Conservation (phyloP, 2,113 vertebrate genomes). For the Ranitomeya variabilis region DNA sequence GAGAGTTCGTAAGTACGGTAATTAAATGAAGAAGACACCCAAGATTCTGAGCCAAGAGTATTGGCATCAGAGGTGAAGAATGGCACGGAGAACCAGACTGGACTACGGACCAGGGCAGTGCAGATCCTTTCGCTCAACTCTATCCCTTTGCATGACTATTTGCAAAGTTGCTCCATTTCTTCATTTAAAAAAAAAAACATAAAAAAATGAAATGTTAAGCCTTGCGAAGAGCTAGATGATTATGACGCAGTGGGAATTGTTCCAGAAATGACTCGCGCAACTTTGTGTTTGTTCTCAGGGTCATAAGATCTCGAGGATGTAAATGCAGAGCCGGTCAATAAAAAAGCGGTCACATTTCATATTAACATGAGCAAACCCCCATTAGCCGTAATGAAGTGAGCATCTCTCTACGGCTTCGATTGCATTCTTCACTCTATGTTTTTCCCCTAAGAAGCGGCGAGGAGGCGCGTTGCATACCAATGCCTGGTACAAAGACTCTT, state of each 20-base stretch:
- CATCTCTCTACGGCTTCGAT: background rate
- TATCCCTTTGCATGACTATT: too few species aligned
- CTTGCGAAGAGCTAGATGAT: background rate
- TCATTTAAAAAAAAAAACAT: background rate
- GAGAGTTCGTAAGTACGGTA: too few species aligned
- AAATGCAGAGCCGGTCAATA: slow-evolving; percentile 10
- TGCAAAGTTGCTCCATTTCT: too few species aligned
- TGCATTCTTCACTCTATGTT: slow-evolving; percentile 34
- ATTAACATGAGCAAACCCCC: slow-evolving; percentile 30
- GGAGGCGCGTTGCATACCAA: slow-evolving; percentile 41
- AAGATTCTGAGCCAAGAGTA: too few species aligned
- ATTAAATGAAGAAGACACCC: too few species aligned
- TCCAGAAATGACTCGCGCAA: background rate
- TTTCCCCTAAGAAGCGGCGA: slow-evolving; percentile 28
- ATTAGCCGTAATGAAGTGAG: slow-evolving; percentile 47
- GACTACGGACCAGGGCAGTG: too few species aligned
- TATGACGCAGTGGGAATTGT: background rate
- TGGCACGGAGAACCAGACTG: too few species aligned
- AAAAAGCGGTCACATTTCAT: slow-evolving; percentile 18
- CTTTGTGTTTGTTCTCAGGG: background rate
- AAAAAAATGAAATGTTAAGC: background rate
- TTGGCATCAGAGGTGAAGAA: too few species aligned
- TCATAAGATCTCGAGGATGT: slow-evolving; percentile 6
- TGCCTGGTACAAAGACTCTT: slow-evolving; percentile 8
- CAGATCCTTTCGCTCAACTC: too few species aligned